Evolutionary conservation across 2,797 vertebrate genomes (phyloP), one percentile per base, ranked within the genome.

Genomic region (Malurus splendens): DNA sequence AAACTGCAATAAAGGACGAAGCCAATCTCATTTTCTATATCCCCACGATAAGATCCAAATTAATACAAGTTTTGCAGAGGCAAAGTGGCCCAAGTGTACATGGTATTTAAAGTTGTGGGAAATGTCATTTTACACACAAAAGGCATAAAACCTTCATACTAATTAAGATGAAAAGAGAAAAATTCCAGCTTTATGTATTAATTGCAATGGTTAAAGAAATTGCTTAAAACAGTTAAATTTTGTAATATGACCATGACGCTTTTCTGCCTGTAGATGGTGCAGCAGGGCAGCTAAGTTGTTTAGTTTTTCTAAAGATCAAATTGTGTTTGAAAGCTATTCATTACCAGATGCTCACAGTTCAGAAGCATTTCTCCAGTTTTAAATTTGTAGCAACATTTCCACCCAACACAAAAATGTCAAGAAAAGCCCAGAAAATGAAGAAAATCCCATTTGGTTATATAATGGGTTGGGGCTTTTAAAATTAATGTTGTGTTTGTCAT

Each of bases 241-340:
- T 81, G 24, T 44, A 68, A 1, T 28, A 65, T 9, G 51, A 71
- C 22, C 61, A 18, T 52, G 18, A 12, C 0, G 0, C 0, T 8
- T 45, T 83, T 66, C 84, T 88, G 86, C 91, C 95, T 93, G 87
- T 93, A 95, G 95, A 77, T 95, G 95, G 95, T 92, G 94, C 71
- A 92, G 68, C 77, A 89, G 81, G 91, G 83, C 76, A 95, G 67
- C 41, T 50, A 92, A 92, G 52, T 44, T 44, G 67, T 2, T 59
- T 44, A 30, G 62, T 44, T 90, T 79, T 85, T 54, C 39, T 57
- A 42, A 79, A 66, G 62, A 85, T 52, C 85, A 90, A 76, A 87
- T 27, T 17, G 32, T 17, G 42, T 61, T 83, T 85, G 68, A 89
- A 81, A 93, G 56, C 27, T 64, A 74, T 56, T 86, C 47, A 80